Conservation (phyloP, 2,888 invertebrate species). For the Seira sanloemensis region DNA sequence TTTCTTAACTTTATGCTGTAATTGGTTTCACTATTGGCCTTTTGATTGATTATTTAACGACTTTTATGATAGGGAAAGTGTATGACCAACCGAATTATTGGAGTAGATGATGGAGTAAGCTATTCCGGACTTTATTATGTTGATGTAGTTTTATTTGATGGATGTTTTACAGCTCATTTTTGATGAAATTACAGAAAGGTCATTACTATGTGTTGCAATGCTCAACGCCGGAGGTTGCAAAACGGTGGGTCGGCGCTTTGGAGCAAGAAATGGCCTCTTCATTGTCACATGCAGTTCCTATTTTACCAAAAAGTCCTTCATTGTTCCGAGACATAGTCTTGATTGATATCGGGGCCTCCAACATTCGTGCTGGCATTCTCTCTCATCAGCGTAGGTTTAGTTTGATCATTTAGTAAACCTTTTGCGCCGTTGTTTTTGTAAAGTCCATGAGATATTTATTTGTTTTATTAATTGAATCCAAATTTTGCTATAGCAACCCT, state of each 20-base stretch:
- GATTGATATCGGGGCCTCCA: conserved; percentile 79
- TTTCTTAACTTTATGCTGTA: neutral
- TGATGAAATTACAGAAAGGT: conserved; percentile 76
- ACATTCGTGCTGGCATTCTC: conserved; percentile 79
- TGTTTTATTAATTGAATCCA: too few species aligned
- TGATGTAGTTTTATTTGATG: neutral
- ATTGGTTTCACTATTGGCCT: too few species aligned
- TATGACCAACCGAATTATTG: conserved; percentile 74
- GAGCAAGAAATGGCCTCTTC: conserved; percentile 70
- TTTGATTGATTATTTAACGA: neutral
- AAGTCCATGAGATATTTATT: neutral
- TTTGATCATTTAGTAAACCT: conserved; percentile 6
- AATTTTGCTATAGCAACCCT: conserved; percentile 76
- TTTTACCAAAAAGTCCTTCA: conserved; percentile 74
- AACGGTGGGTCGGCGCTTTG: conserved; percentile 78
- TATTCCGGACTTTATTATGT: neutral
- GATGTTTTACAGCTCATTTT: conserved; percentile 9
- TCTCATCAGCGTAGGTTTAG: conserved; percentile 76
- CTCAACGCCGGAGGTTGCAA: conserved; percentile 76
- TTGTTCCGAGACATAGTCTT: conserved; percentile 77
- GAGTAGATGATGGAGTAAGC: conserved; percentile 75
- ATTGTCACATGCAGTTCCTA: conserved; percentile 67
- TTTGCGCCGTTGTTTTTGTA: neutral
- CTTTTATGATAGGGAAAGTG: conserved; percentile 66
- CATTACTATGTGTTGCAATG: conserved; percentile 78